Percentiles rank a stretch among this genome's conserved stretches.
Conservation (phyloP, 1,140 invertebrate genomes). For the Tetranychus urticae region DNA sequence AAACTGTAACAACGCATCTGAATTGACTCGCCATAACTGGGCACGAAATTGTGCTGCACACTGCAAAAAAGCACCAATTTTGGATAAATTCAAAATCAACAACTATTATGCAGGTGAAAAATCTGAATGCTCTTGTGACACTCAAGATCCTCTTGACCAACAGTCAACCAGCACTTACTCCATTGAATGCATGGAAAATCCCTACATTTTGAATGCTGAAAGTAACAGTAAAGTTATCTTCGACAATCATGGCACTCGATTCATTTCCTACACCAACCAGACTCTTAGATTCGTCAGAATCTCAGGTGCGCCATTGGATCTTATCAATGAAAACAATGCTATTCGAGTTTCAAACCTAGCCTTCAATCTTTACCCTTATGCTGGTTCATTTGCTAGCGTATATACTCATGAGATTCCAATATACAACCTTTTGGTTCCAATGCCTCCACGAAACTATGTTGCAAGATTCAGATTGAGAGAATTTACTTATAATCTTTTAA, state of each 20-base stretch:
- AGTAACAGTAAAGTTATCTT: not conserved
- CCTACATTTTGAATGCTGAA: not conserved
- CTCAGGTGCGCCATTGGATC: not conserved
- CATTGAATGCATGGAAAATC: not conserved
- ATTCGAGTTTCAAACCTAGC: not conserved
- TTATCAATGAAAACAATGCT: not conserved
- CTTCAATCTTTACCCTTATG: not conserved
- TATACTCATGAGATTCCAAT: not conserved
- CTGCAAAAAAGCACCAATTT: not conserved
- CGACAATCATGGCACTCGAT: not conserved
- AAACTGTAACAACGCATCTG: not conserved
- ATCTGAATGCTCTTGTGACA: not conserved
- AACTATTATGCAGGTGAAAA: not conserved
- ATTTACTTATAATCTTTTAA: not conserved
- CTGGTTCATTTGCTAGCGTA: not conserved
- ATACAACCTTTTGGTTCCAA: not conserved
- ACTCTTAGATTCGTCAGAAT: not conserved
- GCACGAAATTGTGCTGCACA: not conserved
- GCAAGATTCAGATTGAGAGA: no score
- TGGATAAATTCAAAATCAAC: not conserved
- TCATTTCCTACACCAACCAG: not conserved
- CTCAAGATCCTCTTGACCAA: not conserved
- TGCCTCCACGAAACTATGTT: no score
- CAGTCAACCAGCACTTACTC: not conserved
- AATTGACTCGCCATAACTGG: not conserved